phyloP scores from a whole-genome alignment of 64 coral and sea anemone species.

The Montipora sp. region DNA sequence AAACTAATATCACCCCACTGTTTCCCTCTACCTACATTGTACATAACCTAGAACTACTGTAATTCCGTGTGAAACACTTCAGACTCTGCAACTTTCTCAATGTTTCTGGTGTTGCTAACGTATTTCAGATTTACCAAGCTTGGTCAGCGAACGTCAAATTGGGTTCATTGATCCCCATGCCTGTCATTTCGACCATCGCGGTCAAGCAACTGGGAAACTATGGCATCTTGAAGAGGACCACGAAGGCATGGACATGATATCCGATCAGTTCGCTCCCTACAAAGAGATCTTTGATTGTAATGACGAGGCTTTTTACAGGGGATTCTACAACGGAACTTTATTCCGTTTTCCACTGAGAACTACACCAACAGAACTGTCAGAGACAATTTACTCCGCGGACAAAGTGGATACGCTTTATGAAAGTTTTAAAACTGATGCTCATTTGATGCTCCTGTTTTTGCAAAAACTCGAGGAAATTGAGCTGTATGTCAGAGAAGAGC shows the following conservation, averaged over 20 bases:
- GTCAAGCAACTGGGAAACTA: constrained; percentile 55
- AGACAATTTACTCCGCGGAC: constrained; percentile 78
- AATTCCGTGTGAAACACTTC: too few species aligned
- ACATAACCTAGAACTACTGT: too few species aligned
- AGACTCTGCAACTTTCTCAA: too few species aligned
- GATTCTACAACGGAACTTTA: constrained; percentile 76
- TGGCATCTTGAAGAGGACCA: neutral
- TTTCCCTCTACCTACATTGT: too few species aligned
- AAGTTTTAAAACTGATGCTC: constrained; percentile 80
- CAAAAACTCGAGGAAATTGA: constrained; percentile 79
- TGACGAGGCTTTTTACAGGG: constrained; percentile 56
- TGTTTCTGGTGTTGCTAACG: neutral
- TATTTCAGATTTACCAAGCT: constrained; percentile 81
- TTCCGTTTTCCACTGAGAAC: constrained; percentile 92
- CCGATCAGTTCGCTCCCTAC: constrained; percentile 86
- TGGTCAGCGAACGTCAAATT: constrained; percentile 60
- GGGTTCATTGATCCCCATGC: constrained; percentile 82
- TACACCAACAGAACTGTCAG: constrained; percentile 65
- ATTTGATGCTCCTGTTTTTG: constrained; percentile 76
- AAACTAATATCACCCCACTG: too few species aligned
- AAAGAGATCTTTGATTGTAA: constrained; percentile 77
- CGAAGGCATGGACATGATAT: constrained; percentile 23
- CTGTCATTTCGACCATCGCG: constrained; percentile 52
- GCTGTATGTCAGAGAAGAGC: constrained; percentile 56
- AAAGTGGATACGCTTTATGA: constrained; percentile 71